These are phyloP conservation scores for Crypturellus undulatus DNA, from an alignment of 2,113 vertebrate genomes.

Conservation along the genomic window DNA sequence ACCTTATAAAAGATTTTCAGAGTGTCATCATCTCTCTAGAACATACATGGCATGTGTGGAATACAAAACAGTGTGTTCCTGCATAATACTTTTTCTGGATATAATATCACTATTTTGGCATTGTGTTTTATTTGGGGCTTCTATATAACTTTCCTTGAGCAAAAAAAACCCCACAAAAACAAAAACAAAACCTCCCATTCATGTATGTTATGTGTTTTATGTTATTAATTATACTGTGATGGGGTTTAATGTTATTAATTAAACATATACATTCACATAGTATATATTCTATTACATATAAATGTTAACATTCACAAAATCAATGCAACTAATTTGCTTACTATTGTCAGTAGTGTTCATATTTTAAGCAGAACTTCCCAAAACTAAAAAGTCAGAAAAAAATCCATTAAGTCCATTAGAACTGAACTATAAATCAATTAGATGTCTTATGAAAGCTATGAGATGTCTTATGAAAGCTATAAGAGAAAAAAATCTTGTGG, in stretches of 20 bases:
- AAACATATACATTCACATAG: background rate
- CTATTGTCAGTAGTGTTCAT: background rate
- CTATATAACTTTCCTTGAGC: background rate
- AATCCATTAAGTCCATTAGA: background rate
- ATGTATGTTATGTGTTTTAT: background rate
- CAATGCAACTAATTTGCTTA: background rate
- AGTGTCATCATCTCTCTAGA: background rate
- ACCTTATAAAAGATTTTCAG: background rate
- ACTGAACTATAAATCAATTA: background rate
- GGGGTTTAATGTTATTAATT: background rate
- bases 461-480: background rate
- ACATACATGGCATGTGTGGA: background rate
- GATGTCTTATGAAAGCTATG: background rate
- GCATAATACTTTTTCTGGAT: background rate
- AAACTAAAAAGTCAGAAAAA: background rate
- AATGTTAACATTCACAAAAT: background rate
- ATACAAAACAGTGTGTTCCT: background rate
- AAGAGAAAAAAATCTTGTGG: background rate
- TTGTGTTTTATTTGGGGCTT: background rate
- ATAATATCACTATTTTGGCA: background rate
- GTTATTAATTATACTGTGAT: too few relatives aligned
- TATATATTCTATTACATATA: background rate
- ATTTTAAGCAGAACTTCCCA: background rate
- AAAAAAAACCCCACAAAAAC: fast-evolving
- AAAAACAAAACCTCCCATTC: background rate